Base-by-base conservation (phyloP, 2,888 invertebrate species). In the Xanthia togata region DNA sequence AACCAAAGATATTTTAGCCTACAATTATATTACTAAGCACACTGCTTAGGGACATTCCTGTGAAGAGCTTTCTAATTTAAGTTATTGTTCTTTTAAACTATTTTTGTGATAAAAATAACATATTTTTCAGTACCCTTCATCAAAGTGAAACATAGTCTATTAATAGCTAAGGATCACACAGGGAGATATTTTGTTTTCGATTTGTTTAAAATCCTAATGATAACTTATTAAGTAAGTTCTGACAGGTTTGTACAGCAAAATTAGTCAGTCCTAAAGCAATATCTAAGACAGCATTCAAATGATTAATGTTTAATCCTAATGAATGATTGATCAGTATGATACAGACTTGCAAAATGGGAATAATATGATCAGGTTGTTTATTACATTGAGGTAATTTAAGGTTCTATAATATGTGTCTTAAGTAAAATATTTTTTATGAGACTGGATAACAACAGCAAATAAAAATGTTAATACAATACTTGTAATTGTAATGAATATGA, bases 91-190 rank as follows among this genome's bases (percentile, higher is more conserved):
- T 26, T 69, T 35, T 4, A 0, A 35, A 73, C 1, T 1, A 6
- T 23, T 41, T 50, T 14, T 50, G 55, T 55, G 20, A n/a, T 47
- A n/a, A 14, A 17, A 31, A 47, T 14, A 47, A 8, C 38, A 59
- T 8, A 50, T 53, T 23, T 60, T 53, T 53, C 1, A n/a, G 35
- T 38, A 71, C 53, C n/a, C 50, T 73, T 65, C 23, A 60, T 65
- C 14, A 9, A 64, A 64, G 6, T 9, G n/a, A 38, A 41, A 41
- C 23, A 35, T 60, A 60, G 38, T 53, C 14, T 65, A 82, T 60
- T 76, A 35, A 82, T 79, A 82, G 64, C 38, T 23, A 53, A 23
- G 17, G 64, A 76, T 69, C 82, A 60, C 79, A 64, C 77, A 41
- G 77, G 57, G 20, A 69, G 79, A 31, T 76, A 2, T 1, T 64